phyloP scores from a whole-genome alignment of 2,888 invertebrate species.

The Synergus japonicus region DNA sequence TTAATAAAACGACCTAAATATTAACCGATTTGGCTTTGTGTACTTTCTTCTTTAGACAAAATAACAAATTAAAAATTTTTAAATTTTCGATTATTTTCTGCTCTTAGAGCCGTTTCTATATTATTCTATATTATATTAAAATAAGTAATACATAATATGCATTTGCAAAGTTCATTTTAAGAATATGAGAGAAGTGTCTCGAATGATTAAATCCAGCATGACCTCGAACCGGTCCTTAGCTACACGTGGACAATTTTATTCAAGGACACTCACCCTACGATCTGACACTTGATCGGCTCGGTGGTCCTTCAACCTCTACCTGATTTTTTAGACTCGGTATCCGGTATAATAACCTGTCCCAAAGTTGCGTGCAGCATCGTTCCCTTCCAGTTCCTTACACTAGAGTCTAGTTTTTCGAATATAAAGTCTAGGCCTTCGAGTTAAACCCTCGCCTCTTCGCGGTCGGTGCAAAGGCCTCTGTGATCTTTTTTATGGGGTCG shows the following conservation, averaged over 20 bases:
- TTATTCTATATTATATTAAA: not conserved
- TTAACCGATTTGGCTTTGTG: no score
- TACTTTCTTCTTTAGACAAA: no score
- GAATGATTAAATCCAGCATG: conserved; percentile 46
- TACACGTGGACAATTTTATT: conserved; percentile 56
- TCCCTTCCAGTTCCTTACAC: conserved; percentile 5
- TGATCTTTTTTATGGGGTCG: conserved; percentile 61
- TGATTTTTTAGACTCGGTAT: conserved; percentile 51
- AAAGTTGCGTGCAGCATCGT: conserved; percentile 26
- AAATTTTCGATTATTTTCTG: no score
- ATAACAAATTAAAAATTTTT: no score
- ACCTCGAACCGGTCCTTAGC: conserved; percentile 52
- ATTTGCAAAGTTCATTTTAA: not conserved
- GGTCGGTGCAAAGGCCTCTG: conserved; percentile 60
- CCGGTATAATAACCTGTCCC: conserved; percentile 19
- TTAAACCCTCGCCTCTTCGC: conserved; percentile 43
- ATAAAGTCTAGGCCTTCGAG: conserved; percentile 20
- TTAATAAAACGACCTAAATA: no score
- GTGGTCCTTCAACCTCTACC: conserved; percentile 52
- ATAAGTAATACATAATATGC: not conserved
- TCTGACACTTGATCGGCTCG: conserved; percentile 47
- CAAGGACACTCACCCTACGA: conserved; percentile 59
- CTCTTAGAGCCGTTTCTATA: no score
- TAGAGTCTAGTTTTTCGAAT: not conserved
- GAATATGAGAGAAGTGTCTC: not conserved